These are phyloP conservation scores for Drosophila anomelani DNA, from an alignment of 2,888 invertebrate species.

Conservation along the genomic window DNA sequence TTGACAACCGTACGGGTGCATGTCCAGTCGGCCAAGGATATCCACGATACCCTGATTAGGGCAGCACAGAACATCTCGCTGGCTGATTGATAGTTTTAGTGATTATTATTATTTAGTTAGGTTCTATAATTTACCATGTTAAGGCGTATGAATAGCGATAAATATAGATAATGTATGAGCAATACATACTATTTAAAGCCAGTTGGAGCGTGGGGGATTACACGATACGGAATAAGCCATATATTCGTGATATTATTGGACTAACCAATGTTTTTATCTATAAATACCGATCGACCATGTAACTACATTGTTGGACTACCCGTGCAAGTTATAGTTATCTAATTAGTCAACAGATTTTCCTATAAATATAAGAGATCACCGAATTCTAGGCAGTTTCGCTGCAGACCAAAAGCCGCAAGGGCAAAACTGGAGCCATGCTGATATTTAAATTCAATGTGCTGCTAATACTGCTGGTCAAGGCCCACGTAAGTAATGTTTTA, in stretches of 20 bases:
- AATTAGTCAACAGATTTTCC: neutral
- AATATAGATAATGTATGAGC: neutral
- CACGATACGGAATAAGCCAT: too few species aligned
- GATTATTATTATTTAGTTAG: constrained; percentile 33
- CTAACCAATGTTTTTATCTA: neutral
- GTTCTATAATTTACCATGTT: constrained; percentile 18
- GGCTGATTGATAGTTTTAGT: constrained; percentile 82
- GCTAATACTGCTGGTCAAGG: neutral
- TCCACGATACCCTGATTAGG: constrained; percentile 94
- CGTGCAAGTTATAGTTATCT: neutral
- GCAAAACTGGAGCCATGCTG: neutral
- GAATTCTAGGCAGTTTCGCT: neutral
- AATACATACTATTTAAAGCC: neutral
- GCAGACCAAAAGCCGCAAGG: too few species aligned
- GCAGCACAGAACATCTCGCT: constrained; percentile 89
- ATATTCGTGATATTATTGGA: neutral
- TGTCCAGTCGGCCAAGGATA: constrained; percentile 94
- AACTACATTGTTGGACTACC: neutral
- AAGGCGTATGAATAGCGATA: constrained; percentile 8
- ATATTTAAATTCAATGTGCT: neutral
- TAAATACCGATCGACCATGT: too few species aligned
- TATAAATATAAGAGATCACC: neutral
- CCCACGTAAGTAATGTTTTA: neutral
- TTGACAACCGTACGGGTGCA: constrained; percentile 93
- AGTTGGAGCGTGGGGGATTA: neutral